These are phyloP conservation scores for Hirudinaria manillensis DNA, from an alignment of 2,888 invertebrate species.

Conservation along the genomic window DNA sequence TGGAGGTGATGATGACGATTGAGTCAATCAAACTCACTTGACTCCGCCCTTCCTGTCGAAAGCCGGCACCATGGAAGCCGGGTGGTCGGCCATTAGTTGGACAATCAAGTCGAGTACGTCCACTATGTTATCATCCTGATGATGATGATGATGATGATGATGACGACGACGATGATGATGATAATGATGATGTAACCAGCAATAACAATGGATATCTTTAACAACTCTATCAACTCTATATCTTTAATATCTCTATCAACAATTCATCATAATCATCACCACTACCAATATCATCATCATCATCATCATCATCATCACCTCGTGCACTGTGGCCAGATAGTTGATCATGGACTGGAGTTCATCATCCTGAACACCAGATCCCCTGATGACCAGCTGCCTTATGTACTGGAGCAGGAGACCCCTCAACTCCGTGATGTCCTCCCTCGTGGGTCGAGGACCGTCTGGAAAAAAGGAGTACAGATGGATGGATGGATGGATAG, in stretches of 20 bases:
- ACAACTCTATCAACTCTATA: neutral
- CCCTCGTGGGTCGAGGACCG: slow-evolving; percentile 82
- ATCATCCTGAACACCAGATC: slow-evolving; percentile 94
- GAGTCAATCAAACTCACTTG: slow-evolving; percentile 44
- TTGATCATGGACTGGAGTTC: slow-evolving; percentile 96
- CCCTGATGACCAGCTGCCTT: slow-evolving; percentile 80
- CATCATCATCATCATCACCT: slow-evolving; percentile 57
- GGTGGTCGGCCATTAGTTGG: slow-evolving; percentile 94
- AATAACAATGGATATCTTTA: neutral
- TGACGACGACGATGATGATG: neutral
- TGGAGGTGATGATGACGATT: slow-evolving; percentile 15
- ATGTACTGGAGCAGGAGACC: slow-evolving; percentile 89
- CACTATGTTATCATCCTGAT: slow-evolving; percentile 89
- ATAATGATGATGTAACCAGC: neutral
- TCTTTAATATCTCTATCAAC: neutral
- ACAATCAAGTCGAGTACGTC: slow-evolving; percentile 96
- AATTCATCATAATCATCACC: slow-evolving; percentile 57
- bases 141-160: neutral
- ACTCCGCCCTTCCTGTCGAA: slow-evolving; percentile 96
- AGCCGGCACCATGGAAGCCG: slow-evolving; percentile 96
- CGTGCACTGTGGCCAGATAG: slow-evolving; percentile 93
- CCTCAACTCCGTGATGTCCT: slow-evolving; percentile 82
- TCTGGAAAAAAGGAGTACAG: slow-evolving; percentile 60
- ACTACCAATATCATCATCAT: slow-evolving; percentile 50
- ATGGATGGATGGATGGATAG: neutral